phyloP scores from a whole-genome alignment of 2,113 vertebrate species.

The Anoplopoma fimbria region DNA sequence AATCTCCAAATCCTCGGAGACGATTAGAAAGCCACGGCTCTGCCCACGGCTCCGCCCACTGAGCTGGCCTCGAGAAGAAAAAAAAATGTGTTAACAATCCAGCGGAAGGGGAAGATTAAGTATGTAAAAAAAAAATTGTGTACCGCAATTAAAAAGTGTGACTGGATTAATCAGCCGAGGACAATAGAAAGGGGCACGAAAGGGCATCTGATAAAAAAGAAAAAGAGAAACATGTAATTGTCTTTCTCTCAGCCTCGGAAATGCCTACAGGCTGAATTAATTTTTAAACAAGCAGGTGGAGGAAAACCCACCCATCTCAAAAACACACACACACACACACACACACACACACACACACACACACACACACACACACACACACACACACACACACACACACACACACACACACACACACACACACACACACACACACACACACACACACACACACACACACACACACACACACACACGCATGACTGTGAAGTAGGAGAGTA shows the following conservation, averaged over 20 bases:
- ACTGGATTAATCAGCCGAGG: conserved; percentile 49
- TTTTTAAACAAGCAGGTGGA: conserved; percentile 38
- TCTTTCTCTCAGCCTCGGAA: conserved; percentile 27
- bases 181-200: conserved; percentile 29
- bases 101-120: background rate
- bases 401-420: background rate
- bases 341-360: conserved; percentile 13
- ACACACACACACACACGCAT: conserved; percentile 7
- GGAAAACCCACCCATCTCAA: background rate
- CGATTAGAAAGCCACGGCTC: background rate
- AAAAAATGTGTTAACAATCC: conserved; percentile 1
- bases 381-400: conserved; percentile 8
- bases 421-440: background rate
- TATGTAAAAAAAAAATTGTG: conserved; percentile 12
- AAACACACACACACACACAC: background rate
- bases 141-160: conserved; percentile 44
- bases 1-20: conserved; percentile 14
- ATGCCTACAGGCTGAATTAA: conserved; percentile 27
- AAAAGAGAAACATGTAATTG: conserved; percentile 36
- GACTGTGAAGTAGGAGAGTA: conserved; percentile 38
- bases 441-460: background rate
- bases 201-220: conserved; percentile 48
- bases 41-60: background rate
- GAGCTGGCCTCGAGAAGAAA: background rate
- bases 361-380: conserved; percentile 3